phyloP scores from a whole-genome alignment of 2,888 invertebrate species.

The Alviniconcha strummeri region DNA sequence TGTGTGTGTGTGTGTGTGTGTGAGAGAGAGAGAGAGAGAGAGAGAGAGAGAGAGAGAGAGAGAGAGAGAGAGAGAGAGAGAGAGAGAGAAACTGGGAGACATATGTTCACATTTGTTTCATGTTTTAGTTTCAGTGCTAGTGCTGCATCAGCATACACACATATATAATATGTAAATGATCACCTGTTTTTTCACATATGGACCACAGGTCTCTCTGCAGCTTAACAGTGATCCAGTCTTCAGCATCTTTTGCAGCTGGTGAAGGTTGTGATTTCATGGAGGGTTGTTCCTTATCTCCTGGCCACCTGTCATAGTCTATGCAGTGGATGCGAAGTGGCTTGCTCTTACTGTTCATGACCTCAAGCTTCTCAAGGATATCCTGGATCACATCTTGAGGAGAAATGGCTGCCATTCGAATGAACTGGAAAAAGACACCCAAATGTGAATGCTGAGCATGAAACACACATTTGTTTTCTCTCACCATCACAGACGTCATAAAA shows the following conservation, averaged over 20 bases:
- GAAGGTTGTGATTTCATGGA: background rate
- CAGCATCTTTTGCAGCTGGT: background rate
- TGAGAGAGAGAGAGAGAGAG: too few species aligned
- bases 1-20: too few species aligned
- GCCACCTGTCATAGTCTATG: constrained; percentile 18
- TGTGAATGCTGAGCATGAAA: background rate
- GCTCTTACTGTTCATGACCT: background rate
- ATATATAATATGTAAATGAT: background rate
- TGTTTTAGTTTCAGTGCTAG: too few species aligned
- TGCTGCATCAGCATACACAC: too few species aligned
- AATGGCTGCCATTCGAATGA: constrained; percentile 5
- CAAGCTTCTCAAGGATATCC: background rate
- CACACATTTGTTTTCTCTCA: background rate
- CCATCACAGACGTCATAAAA: background rate
- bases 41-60: too few species aligned
- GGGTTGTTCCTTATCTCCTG: background rate
- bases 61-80: too few species aligned
- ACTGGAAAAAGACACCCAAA: background rate
- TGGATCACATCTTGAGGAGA: background rate
- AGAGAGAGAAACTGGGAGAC: too few species aligned
- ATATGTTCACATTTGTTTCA: too few species aligned
- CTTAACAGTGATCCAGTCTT: background rate
- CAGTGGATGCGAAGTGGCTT: constrained; percentile 17
- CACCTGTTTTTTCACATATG: constrained; percentile 19
- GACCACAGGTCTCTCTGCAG: constrained; percentile 9